phyloP scores from a whole-genome alignment of 1,140 invertebrate genomes.

The Elymnias hypermnestra region DNA sequence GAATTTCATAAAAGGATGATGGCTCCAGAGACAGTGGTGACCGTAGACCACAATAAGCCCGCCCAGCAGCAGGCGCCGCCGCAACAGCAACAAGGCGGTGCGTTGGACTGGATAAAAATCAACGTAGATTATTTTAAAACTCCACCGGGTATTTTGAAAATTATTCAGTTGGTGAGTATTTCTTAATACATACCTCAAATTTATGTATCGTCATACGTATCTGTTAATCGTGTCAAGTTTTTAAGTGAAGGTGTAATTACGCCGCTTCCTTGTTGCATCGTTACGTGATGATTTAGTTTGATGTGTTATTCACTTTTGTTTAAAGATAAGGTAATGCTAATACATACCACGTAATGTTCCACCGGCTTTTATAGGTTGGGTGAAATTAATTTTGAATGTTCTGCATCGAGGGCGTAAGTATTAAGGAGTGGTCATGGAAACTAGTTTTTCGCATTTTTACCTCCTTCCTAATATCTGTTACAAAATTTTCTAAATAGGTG shows the following conservation, averaged over 20 bases:
- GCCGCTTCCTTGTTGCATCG: slow-evolving; percentile 2
- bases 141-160: slow-evolving; percentile 78
- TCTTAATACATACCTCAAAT: too few species aligned
- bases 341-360: too few species aligned
- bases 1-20: slow-evolving; percentile 66
- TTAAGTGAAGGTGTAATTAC: slow-evolving; percentile 8
- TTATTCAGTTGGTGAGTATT: slow-evolving; percentile 78
- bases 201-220: too few species aligned
- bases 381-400: too few species aligned
- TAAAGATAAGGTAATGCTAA: too few species aligned
- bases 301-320: not conserved
- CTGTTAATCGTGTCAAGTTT: slow-evolving; percentile 7
- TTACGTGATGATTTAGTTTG: too few species aligned
- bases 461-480: too few species aligned
- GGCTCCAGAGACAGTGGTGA: slow-evolving; percentile 83
- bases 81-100: slow-evolving; percentile 71
- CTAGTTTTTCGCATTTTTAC: too few species aligned
- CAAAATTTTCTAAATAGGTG: too few species aligned
- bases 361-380: too few species aligned
- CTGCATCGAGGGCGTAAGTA: too few species aligned
- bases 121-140: slow-evolving; percentile 80
- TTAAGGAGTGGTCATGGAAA: too few species aligned
- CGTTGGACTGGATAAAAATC: slow-evolving; percentile 77
- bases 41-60: slow-evolving; percentile 77
- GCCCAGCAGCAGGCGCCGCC: slow-evolving; percentile 73